Percentiles rank a stretch among this genome's conserved stretches.
phyloP scores from a whole-genome alignment of 1,140 invertebrate species.

The Tetragnatha versicolor region DNA sequence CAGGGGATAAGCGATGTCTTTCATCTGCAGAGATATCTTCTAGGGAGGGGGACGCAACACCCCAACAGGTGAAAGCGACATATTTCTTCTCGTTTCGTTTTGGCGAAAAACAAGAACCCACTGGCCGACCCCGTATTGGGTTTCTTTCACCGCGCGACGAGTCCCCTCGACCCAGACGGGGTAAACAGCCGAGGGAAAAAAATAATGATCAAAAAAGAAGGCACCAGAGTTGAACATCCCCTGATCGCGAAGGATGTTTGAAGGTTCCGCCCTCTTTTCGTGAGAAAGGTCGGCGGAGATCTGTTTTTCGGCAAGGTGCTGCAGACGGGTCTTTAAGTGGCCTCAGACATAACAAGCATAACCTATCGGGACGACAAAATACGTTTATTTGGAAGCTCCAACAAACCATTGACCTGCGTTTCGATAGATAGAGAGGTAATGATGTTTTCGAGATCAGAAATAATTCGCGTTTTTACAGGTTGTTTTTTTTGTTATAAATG shows the following conservation, averaged over 20 bases:
- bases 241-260: conserved; percentile 32
- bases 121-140: conserved; percentile 12
- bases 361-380: background rate
- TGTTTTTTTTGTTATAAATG: too few relatives aligned
- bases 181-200: conserved; percentile 11
- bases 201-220: background rate
- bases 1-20: background rate
- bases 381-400: too few relatives aligned
- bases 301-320: conserved; percentile 18
- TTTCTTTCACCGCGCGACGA: conserved; percentile 34
- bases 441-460: too few relatives aligned
- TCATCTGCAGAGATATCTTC: conserved; percentile 14
- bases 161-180: conserved; percentile 34
- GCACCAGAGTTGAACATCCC: background rate
- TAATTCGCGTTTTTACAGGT: too few relatives aligned
- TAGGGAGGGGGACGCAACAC: background rate
- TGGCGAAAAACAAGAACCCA: conserved; percentile 21
- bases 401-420: too few relatives aligned
- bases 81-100: background rate
- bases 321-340: background rate
- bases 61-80: conserved; percentile 33
- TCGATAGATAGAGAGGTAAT: too few relatives aligned
- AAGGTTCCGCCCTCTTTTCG: conserved; percentile 29
- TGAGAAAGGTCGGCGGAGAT: conserved; percentile 34
- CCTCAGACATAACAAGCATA: conserved; percentile 16